phyloP scores from a whole-genome alignment of 2,888 invertebrate genomes.

The Exocentrus adspersus region DNA sequence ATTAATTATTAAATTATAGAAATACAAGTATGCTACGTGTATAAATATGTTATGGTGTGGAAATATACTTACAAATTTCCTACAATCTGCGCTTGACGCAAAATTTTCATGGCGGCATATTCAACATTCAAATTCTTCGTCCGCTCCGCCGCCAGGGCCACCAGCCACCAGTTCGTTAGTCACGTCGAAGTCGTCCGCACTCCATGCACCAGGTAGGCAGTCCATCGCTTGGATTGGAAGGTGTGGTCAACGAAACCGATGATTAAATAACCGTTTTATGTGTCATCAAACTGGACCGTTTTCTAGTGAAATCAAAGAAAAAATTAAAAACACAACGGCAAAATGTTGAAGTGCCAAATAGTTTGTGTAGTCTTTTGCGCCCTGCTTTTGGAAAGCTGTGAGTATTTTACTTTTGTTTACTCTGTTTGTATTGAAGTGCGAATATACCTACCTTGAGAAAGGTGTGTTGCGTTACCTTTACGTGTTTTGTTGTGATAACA shows the following conservation, averaged over 20 bases:
- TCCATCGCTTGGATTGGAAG: neutral
- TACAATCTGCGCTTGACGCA: no score
- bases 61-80: no score
- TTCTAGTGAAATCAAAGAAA: neutral
- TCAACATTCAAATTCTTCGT: neutral
- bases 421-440: conserved; percentile 11
- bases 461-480: neutral
- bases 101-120: neutral
- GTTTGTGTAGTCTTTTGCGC: conserved; percentile 14
- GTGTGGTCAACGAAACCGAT: conserved; percentile 8
- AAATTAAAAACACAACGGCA: conserved; percentile 5
- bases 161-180: neutral
- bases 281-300: neutral
- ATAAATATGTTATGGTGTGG: no score
- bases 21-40: no score
- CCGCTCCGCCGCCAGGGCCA: neutral
- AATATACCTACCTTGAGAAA: neutral
- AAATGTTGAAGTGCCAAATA: conserved; percentile 19
- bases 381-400: conserved; percentile 16
- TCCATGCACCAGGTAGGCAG: no score
- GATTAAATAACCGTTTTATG: conserved; percentile 6
- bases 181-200: neutral
- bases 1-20: no score
- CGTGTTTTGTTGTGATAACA: neutral
- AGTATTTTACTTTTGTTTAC: conserved; percentile 18